phyloP scores from a whole-genome alignment of 1,140 invertebrate species.

The Lamellibrachia luymesi region DNA sequence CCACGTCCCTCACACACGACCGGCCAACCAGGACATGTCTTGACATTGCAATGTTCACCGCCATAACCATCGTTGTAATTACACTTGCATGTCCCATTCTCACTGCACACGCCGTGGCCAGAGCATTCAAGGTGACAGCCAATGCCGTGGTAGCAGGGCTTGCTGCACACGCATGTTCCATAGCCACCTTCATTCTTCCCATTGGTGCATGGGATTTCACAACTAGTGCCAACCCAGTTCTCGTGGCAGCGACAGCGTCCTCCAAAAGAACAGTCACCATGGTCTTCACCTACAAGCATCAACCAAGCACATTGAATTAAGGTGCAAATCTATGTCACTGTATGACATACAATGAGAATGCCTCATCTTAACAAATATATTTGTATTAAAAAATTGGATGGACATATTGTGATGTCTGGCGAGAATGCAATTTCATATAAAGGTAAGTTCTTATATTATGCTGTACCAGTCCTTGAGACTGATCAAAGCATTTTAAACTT shows the following conservation, averaged over 20 bases:
- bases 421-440: too few species aligned
- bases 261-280: background rate
- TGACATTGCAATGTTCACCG: constrained; percentile 28
- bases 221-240: constrained; percentile 20
- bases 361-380: background rate
- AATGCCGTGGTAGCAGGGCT: constrained; percentile 22
- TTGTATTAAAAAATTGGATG: too few species aligned
- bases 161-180: constrained; percentile 27
- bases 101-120: constrained; percentile 15
- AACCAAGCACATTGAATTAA: background rate
- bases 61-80: constrained; percentile 24
- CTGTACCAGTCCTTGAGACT: too few species aligned
- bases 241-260: constrained; percentile 8
- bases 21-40: constrained; percentile 35
- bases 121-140: constrained; percentile 26
- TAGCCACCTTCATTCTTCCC: constrained; percentile 32
- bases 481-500: too few species aligned
- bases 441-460: too few species aligned
- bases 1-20: constrained; percentile 32
- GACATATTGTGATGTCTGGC: too few species aligned
- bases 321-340: background rate
- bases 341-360: background rate
- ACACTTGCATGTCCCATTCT: constrained; percentile 18
- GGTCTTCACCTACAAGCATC: background rate
- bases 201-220: constrained; percentile 25